phyloP scores from a whole-genome alignment of 1,140 invertebrate species.

The Drosophila gunungcola region DNA sequence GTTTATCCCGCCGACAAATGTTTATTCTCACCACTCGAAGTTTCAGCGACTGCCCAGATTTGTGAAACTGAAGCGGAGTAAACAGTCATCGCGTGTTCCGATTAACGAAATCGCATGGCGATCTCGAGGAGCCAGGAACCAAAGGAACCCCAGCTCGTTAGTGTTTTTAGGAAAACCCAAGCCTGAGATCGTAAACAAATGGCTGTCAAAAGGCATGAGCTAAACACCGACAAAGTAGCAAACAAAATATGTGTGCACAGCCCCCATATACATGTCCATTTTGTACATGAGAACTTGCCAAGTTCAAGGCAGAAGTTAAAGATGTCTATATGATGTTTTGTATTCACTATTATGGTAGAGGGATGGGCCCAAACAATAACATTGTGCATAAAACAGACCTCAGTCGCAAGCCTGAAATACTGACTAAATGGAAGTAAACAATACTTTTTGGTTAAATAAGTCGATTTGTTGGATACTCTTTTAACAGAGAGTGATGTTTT shows the following conservation, averaged over 20 bases:
- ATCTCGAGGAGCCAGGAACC: constrained; percentile 31
- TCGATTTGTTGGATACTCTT: constrained; percentile 7
- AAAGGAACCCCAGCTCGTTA: constrained; percentile 38
- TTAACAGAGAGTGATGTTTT: background rate
- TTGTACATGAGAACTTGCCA: constrained; percentile 53
- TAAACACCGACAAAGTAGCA: constrained; percentile 44
- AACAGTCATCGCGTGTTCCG: constrained; percentile 69
- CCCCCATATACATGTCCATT: constrained; percentile 9
- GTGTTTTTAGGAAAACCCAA: constrained; percentile 7
- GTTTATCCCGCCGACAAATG: constrained; percentile 49
- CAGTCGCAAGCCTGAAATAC: constrained; percentile 9
- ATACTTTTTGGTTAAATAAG: background rate
- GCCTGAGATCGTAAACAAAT: constrained; percentile 59
- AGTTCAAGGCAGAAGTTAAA: constrained; percentile 68
- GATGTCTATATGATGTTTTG: constrained; percentile 61
- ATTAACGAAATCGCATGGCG: constrained; percentile 54
- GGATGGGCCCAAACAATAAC: constrained; percentile 51
- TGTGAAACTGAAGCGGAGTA: constrained; percentile 44
- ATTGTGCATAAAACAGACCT: constrained; percentile 41
- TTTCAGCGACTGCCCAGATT: constrained; percentile 37
- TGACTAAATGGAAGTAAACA: constrained; percentile 18
- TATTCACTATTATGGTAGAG: constrained; percentile 52
- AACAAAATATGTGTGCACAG: constrained; percentile 28
- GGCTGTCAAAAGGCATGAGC: constrained; percentile 52
- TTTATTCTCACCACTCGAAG: constrained; percentile 48